phyloP scores from a whole-genome alignment of 2,888 invertebrate genomes.

The Epinotia ramella region DNA sequence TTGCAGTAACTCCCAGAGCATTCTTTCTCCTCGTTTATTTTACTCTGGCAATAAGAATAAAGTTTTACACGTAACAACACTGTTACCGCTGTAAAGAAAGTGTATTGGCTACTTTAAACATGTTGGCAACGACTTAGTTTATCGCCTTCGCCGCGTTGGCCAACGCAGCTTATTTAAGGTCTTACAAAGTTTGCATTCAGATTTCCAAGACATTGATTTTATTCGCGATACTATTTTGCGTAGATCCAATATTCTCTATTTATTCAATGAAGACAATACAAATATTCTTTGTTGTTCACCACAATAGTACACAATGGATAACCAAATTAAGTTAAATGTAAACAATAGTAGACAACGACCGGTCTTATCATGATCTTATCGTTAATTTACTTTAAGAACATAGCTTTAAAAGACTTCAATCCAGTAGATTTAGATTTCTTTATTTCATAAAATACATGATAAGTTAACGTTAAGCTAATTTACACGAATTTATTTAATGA shows the following conservation, averaged over 20 bases:
- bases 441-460: too few relatives aligned
- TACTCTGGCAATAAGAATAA: conserved; percentile 33
- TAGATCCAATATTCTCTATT: background rate
- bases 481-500: too few relatives aligned
- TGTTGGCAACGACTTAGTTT: conserved; percentile 15
- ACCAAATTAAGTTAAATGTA: too few relatives aligned
- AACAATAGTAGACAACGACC: too few relatives aligned
- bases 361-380: too few relatives aligned
- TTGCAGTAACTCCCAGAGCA: conserved; percentile 12
- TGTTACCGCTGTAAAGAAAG: conserved; percentile 27
- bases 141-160: conserved; percentile 7
- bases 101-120: conserved; percentile 21
- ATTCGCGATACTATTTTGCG: background rate
- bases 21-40: conserved; percentile 36
- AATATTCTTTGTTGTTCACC: too few relatives aligned
- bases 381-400: too few relatives aligned
- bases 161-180: conserved; percentile 1
- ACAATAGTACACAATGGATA: too few relatives aligned
- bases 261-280: too few relatives aligned
- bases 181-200: conserved; percentile 11
- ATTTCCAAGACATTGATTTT: conserved; percentile 18
- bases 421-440: too few relatives aligned
- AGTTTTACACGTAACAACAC: conserved; percentile 37
- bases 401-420: too few relatives aligned
- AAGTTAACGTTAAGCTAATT: too few relatives aligned